phyloP scores from a whole-genome alignment of 1,140 invertebrate genomes.

The Dinoponera quadriceps region DNA sequence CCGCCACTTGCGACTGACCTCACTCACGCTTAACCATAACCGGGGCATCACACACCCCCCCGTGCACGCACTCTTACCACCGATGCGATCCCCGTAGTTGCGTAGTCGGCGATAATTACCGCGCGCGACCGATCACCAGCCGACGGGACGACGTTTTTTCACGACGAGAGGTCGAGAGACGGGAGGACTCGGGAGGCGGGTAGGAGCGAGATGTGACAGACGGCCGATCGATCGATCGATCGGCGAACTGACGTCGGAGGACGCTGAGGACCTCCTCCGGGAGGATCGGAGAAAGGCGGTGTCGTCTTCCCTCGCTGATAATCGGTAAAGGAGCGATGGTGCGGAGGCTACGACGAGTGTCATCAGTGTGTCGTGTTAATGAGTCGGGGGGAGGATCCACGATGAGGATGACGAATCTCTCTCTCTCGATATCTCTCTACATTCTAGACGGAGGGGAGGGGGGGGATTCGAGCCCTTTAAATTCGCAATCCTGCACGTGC shows the following conservation, averaged over 20 bases:
- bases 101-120: constrained; percentile 57
- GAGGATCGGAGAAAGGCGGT: neutral
- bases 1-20: constrained; percentile 81
- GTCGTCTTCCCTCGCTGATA: neutral
- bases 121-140: constrained; percentile 45
- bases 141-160: constrained; percentile 5
- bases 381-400: neutral
- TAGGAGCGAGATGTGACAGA: too few species aligned
- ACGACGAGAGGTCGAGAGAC: constrained; percentile 5
- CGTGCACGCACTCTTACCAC: constrained; percentile 69
- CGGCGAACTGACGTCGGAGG: neutral
- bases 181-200: neutral
- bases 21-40: constrained; percentile 83
- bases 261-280: neutral
- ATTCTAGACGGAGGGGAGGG: neutral
- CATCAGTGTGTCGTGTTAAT: neutral
- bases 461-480: constrained; percentile 25
- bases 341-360: neutral
- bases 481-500: constrained; percentile 46
- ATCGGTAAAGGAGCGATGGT: neutral
- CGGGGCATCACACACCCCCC: constrained; percentile 83
- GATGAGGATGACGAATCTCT: neutral
- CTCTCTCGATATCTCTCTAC: constrained; percentile 2
- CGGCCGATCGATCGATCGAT: constrained; percentile 2
- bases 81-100: constrained; percentile 64